Percentiles rank a stretch among this genome's conserved stretches.
phyloP scores from a whole-genome alignment of 2,888 invertebrate species.

The Isoperla grammatica region DNA sequence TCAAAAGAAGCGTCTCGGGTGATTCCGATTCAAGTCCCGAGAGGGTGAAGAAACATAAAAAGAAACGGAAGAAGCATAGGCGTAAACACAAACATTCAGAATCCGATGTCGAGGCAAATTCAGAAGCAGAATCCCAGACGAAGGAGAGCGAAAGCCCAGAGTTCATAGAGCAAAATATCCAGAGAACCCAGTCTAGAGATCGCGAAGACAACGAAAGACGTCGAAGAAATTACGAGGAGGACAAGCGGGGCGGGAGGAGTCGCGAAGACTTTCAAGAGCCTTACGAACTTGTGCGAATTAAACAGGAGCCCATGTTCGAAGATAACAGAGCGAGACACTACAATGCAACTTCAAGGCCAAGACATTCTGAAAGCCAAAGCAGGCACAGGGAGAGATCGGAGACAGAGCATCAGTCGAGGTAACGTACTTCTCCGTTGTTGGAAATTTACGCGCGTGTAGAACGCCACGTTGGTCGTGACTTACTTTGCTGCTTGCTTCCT shows the following conservation, averaged over 20 bases:
- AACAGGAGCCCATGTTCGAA: slow-evolving; percentile 11
- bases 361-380: not conserved
- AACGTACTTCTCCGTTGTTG: too few species aligned
- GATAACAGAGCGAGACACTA: slow-evolving; percentile 12
- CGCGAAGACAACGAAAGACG: not conserved
- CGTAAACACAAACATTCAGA: slow-evolving; percentile 15
- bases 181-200: not conserved
- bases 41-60: slow-evolving; percentile 18
- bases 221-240: slow-evolving; percentile 10
- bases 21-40: slow-evolving; percentile 14
- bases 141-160: not conserved
- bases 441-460: too few species aligned
- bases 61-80: slow-evolving; percentile 23
- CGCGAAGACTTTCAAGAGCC: not conserved
- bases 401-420: not conserved
- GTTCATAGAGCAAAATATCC: not conserved
- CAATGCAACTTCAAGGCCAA: slow-evolving; percentile 4
- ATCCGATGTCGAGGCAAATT: slow-evolving; percentile 4
- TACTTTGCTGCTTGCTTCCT: too few species aligned
- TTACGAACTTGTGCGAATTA: slow-evolving; percentile 15
- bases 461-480: too few species aligned
- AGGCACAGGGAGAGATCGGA: slow-evolving; percentile 5
- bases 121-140: not conserved
- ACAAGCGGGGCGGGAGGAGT: slow-evolving; percentile 17
- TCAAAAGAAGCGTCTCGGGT: slow-evolving; percentile 4